These are phyloP conservation scores for Teleogryllus oceanicus DNA, from an alignment of 2,888 invertebrate genomes.

Conservation along the genomic window DNA sequence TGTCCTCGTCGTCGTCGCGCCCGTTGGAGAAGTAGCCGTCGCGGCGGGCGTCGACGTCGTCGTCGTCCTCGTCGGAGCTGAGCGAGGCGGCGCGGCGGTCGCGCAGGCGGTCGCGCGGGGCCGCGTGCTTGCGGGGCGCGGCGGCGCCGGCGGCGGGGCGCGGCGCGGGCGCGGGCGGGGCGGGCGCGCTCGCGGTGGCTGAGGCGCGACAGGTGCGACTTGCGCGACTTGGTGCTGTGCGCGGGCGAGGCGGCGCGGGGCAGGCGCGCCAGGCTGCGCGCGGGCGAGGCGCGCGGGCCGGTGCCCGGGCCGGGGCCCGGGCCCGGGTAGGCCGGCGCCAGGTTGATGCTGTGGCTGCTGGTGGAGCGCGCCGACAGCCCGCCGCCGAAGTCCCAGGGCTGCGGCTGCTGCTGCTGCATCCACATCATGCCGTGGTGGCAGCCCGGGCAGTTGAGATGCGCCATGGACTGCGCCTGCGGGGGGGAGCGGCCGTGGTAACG, in stretches of 20 bases:
- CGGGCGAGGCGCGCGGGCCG: constrained; percentile 40
- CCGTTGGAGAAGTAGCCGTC: constrained; percentile 18
- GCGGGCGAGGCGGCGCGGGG: constrained; percentile 35
- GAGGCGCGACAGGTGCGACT: constrained; percentile 35
- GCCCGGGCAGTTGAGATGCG: constrained; percentile 61
- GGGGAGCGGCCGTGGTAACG: background rate
- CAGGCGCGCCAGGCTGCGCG: constrained; percentile 2
- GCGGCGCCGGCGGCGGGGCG: constrained; percentile 45
- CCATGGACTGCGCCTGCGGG: constrained; percentile 67
- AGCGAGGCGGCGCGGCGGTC: constrained; percentile 11
- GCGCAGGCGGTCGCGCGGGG: constrained; percentile 23
- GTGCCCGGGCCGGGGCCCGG: constrained; percentile 51
- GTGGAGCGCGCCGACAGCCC: constrained; percentile 44
- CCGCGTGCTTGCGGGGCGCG: constrained; percentile 20
- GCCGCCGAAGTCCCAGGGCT: constrained; percentile 36
- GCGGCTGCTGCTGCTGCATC: constrained; percentile 35
- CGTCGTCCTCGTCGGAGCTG: constrained; percentile 40
- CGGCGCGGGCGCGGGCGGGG: constrained; percentile 41
- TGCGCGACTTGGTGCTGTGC: constrained; percentile 43
- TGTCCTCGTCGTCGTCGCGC: constrained; percentile 35
- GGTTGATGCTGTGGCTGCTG: constrained; percentile 57
- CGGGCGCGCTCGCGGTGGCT: constrained; percentile 32
- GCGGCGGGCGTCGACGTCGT: background rate
- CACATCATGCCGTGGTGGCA: constrained; percentile 46
- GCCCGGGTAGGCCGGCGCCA: constrained; percentile 41